Conservation (phyloP, 2,888 invertebrate genomes). For the Napeogenes sylphis region DNA sequence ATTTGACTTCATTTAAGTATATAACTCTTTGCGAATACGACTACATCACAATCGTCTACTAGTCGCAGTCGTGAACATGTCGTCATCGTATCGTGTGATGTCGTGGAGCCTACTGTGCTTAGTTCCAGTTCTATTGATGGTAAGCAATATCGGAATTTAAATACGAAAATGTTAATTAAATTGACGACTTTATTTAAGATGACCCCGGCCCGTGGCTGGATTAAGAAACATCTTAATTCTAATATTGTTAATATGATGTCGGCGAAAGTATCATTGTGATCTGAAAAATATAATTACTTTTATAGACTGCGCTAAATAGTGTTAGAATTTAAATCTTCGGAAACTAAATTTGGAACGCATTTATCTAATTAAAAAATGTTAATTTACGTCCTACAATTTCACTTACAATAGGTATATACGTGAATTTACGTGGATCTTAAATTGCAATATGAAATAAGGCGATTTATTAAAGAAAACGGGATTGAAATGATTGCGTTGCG, state of each 20-base stretch:
- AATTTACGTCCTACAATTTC: no score
- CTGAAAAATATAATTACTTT: no score
- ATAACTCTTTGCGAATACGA: slow-evolving; percentile 7
- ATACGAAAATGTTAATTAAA: background rate
- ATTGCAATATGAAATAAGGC: no score
- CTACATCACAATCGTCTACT: background rate
- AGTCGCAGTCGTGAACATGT: slow-evolving; percentile 20
- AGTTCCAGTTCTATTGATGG: slow-evolving; percentile 28
- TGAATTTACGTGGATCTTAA: no score
- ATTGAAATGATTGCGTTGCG: no score
- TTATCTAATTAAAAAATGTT: no score
- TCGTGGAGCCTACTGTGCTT: slow-evolving; percentile 18
- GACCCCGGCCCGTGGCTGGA: no score
- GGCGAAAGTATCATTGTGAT: background rate
- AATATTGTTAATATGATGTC: no score
- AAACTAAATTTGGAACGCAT: background rate
- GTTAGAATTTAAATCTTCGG: background rate
- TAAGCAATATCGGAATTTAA: slow-evolving; percentile 15
- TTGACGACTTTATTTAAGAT: background rate
- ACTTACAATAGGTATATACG: no score
- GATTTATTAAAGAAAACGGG: no score
- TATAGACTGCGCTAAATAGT: no score
- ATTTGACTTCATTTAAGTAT: background rate
- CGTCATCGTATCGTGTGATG: slow-evolving; percentile 16
- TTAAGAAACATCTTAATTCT: no score